These are phyloP conservation scores for Drosophila guanche DNA, from an alignment of 1,140 invertebrate species.

Conservation along the genomic window DNA sequence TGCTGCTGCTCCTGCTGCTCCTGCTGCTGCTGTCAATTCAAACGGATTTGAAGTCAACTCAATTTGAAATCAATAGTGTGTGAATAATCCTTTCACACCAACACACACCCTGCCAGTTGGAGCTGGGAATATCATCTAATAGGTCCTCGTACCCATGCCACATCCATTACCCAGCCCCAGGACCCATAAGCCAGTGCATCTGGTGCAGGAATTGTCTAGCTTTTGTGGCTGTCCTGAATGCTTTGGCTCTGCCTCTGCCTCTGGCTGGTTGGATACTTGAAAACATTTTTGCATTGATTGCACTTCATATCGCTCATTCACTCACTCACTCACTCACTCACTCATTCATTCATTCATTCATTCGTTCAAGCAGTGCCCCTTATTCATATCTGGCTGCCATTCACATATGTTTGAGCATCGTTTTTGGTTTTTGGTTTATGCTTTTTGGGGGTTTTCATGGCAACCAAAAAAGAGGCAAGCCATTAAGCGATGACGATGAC, in stretches of 20 bases:
- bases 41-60: constrained; percentile 81
- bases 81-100: constrained; percentile 80
- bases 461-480: constrained; percentile 65
- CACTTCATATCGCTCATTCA: constrained; percentile 74
- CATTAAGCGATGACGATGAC: constrained; percentile 46
- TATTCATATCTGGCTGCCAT: constrained; percentile 65
- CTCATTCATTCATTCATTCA: constrained; percentile 39
- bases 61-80: constrained; percentile 82
- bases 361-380: constrained; percentile 45
- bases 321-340: constrained; percentile 21
- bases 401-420: constrained; percentile 69
- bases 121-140: constrained; percentile 49
- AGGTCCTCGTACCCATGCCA: not conserved
- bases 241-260: constrained; percentile 6
- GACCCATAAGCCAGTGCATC: constrained; percentile 6
- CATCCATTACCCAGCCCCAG: not conserved
- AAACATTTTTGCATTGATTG: constrained; percentile 82
- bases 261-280: constrained; percentile 53
- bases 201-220: constrained; percentile 22
- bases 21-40: constrained; percentile 77
- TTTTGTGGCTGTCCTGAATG: constrained; percentile 1
- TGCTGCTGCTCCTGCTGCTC: constrained; percentile 47
- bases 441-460: constrained; percentile 42
- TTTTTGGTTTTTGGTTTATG: constrained; percentile 16
- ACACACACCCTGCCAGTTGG: constrained; percentile 11